Evolutionary conservation across 2,113 vertebrate species (phyloP), one percentile per base, ranked within the genome.

Genomic region (Heterotis niloticus): DNA sequence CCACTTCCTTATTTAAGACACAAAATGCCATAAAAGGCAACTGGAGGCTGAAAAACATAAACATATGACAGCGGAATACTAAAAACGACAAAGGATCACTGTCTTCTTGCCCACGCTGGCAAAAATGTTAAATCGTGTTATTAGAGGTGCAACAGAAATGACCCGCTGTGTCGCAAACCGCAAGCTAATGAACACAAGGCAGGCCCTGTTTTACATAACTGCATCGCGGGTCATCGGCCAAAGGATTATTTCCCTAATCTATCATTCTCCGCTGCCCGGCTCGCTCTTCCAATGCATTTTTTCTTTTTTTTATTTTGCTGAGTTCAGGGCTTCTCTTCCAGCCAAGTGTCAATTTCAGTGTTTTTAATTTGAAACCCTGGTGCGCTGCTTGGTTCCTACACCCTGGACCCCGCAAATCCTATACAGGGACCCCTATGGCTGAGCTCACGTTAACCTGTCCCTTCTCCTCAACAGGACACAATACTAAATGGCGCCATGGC

Each of bases 191-290:
- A 59, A 69, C 59, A 26, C 23, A 24, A 52, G 28, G 18, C 5
- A n/a, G 62, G 23, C 24, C 34, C 26, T 51, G 24, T 60, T 67
- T 71, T 59, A 60, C 28, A 18, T 69, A 34, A 70, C n/a, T 5
- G 10, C 51, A 10, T 23, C 23, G 24, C 54, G 24, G 52, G 65
- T 68, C 26, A 68, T 56, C 16, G 18, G 51, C 12, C 20, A 34
- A 34, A 69, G 65, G 66, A 68, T 54, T 59, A 68, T 69, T 78
- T 69, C 10, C 59, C 74, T 20, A 29, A 76, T 64, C 16, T 64
- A 64, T 64, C 59, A 64, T 16, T 75, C 54, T 73, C 17, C 44
- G 52, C 2, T 62, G 59, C 13, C 16, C 26, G 29, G 1, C 17
- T 34, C 12, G 56, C 59, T 62, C 24, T 12, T 64, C 26, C 23